phyloP scores from a whole-genome alignment of 2,113 vertebrate genomes.

The Phrynosoma blainvillii region DNA sequence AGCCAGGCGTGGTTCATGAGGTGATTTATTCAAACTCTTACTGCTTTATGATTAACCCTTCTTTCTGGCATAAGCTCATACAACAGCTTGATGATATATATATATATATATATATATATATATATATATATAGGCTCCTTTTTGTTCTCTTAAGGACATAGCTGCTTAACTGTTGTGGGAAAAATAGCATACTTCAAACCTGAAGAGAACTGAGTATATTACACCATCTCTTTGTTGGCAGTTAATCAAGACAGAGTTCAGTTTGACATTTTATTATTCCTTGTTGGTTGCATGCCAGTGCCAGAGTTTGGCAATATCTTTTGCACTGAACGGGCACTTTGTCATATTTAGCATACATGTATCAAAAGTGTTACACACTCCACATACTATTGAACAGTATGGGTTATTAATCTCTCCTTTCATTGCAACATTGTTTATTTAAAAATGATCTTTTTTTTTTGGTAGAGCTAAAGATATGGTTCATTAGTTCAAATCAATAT shows the following conservation, averaged over 20 bases:
- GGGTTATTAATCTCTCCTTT: not conserved
- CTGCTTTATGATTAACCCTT: slow-evolving; percentile 68
- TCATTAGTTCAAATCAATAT: not conserved
- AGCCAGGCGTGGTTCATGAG: slow-evolving; percentile 59
- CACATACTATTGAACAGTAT: not conserved
- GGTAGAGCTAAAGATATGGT: not conserved
- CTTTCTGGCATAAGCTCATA: slow-evolving; percentile 74
- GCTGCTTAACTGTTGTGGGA: slow-evolving; percentile 78
- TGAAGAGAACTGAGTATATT: slow-evolving; percentile 65
- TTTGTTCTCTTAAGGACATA: slow-evolving; percentile 79
- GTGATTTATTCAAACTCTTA: slow-evolving; percentile 69
- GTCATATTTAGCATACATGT: not conserved
- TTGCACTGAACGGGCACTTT: slow-evolving; percentile 39
- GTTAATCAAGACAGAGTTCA: slow-evolving; percentile 19
- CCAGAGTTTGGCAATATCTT: slow-evolving; percentile 47
- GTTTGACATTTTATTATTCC: slow-evolving; percentile 44
- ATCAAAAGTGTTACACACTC: not conserved
- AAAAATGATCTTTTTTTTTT: not conserved
- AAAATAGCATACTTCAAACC: slow-evolving; percentile 65
- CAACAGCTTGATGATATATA: slow-evolving; percentile 76
- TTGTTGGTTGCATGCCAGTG: slow-evolving; percentile 27
- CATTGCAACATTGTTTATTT: not conserved
- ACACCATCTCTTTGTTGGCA: slow-evolving; percentile 76
- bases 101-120: too few relatives aligned
- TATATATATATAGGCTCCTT: too few relatives aligned